Conservation (phyloP, 2,797 vertebrate genomes). For the Cuniculus paca region DNA sequence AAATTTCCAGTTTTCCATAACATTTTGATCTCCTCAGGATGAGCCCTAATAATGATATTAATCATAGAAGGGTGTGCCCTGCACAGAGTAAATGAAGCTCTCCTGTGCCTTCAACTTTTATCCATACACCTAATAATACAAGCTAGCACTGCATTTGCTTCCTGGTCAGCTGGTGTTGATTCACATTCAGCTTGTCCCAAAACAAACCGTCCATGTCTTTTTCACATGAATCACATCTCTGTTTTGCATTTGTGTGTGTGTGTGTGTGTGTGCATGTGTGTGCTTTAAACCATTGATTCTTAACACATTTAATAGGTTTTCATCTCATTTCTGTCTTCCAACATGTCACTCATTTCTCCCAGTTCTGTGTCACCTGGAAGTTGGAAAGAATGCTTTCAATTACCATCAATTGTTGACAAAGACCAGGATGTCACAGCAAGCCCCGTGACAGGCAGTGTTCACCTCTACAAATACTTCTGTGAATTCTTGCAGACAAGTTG, state of each 20-base stretch:
- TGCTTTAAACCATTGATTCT: not conserved
- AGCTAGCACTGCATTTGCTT: not conserved
- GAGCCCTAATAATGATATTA: not conserved
- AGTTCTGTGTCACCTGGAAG: not conserved
- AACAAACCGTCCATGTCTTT: not conserved
- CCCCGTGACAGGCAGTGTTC: fast-evolving
- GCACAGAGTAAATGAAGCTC: not conserved
- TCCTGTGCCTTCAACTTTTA: not conserved
- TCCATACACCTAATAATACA: not conserved
- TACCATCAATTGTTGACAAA: not conserved
- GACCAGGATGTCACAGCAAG: not conserved
- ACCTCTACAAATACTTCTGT: not conserved
- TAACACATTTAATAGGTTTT: constrained; percentile 28
- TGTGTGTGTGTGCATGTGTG: not conserved
- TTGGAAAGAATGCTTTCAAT: not conserved
- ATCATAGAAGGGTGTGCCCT: not conserved
- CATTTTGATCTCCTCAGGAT: not conserved
- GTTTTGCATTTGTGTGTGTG: not conserved
- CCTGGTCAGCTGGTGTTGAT: not conserved
- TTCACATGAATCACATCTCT: not conserved
- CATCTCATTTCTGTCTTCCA: constrained; percentile 8
- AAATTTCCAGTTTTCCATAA: not conserved
- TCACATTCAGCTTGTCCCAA: not conserved
- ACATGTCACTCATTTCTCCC: not conserved
- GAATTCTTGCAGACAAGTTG: not conserved